Percentiles rank a stretch among this genome's conserved stretches.
These are phyloP conservation scores for Drosophila dives DNA, from an alignment of 2,888 invertebrate species.

Conservation along the genomic window DNA sequence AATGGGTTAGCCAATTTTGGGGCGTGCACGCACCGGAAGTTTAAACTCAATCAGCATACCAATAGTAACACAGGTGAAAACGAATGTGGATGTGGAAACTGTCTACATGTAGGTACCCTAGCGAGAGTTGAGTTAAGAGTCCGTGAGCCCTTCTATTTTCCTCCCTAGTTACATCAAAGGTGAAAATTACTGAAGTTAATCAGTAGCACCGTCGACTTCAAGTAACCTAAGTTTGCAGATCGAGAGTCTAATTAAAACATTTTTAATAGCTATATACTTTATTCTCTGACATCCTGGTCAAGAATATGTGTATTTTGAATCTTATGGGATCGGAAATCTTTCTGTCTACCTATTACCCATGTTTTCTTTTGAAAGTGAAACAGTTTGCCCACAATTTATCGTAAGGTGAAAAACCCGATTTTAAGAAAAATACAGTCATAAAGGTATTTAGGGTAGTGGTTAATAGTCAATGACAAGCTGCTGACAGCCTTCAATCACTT, in stretches of 20 bases:
- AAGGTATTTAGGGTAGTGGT: too few species aligned
- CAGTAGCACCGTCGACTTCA: neutral
- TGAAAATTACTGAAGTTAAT: neutral
- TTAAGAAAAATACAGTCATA: neutral
- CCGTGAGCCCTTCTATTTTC: neutral
- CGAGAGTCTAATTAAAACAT: neutral
- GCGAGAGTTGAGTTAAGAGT: constrained; percentile 21
- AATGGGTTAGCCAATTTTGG: constrained; percentile 46
- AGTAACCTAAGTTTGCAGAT: neutral
- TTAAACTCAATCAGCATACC: constrained; percentile 56
- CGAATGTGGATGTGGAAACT: constrained; percentile 25
- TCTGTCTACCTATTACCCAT: neutral
- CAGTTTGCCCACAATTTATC: neutral
- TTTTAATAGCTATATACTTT: neutral
- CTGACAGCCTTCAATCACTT: neutral
- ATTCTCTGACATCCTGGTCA: neutral
- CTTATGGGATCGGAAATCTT: neutral
- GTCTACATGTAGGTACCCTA: constrained; percentile 5
- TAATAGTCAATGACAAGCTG: neutral
- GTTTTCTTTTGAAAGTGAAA: neutral
- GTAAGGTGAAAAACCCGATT: neutral
- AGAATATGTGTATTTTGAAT: neutral
- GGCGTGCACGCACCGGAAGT: constrained; percentile 53
- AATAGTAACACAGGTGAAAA: constrained; percentile 23
- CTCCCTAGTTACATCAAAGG: neutral